Evolutionary conservation across 2,113 vertebrate genomes (phyloP), one percentile per base, ranked within the genome.

Genomic region (Crotalus helleri): DNA sequence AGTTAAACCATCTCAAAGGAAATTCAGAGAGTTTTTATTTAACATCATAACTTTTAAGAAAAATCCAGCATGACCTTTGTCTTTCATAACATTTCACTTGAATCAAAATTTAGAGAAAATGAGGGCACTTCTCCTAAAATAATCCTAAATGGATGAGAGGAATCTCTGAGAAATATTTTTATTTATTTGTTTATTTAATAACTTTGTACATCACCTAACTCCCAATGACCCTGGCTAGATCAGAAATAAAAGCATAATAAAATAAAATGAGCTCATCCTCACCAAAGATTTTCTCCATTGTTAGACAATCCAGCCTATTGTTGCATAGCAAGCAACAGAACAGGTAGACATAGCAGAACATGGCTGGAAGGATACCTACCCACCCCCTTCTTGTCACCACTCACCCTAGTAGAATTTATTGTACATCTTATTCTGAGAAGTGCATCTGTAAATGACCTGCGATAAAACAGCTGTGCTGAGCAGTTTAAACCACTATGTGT

Each of bases 391-490:
- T 58, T 85, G 12, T 39, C 53, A 44, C 59, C 46, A 21, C 87
- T 26, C 74, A 19, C 3, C 33, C 81, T 85, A 1, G 92, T 55
- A 88, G 61, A 23, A 89, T 92, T 81, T 74, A 92, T 81, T n/a
- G 51, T 55, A 88, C 5, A 33, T 51, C 86, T 92, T 54, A 89
- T 64, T 64, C 12, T 57, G 23, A 74, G 87, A 46, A 92, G 51
- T 46, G 61, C 92, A 89, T 92, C 51, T 74, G 61, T 39, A 89
- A 92, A 81, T 89, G 64, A 85, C 92, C 51, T 81, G 61, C 39
- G 49, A 92, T 92, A 81, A 81, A 89, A 44, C 29, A 81, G 74
- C 87, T 89, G 51, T 69, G 61, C 24, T 21, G 49, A 53, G 33
- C 64, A 46, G 61, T 74, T 92, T 89, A 92, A 89, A 89, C 17